Base-by-base conservation (phyloP, 2,888 invertebrate genomes). In the Heteropelma amictum region DNA sequence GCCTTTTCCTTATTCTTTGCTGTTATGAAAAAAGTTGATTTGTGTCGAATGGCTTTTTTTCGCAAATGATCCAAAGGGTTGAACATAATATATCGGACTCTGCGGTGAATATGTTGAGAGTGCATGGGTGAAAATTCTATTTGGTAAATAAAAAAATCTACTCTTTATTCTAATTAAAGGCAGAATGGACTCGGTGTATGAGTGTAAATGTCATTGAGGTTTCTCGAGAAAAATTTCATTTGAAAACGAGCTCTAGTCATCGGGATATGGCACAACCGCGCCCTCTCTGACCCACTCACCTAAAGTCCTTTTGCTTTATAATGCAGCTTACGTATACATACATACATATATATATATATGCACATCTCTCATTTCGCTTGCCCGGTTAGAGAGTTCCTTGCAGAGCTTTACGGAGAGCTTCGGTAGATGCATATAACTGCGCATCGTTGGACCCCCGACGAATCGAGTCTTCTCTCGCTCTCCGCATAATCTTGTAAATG, bases 401-500 rank as follows among this genome's bases (percentile, higher is more conserved):
- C 56, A 58, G 58, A 68, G 67, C 67, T 68, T 58, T 58, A 38
- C 38, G 28, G 67, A 58, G 14, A 45, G 45, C 58, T 47, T 35
- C 19, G 38, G 47, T 19, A 26, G 47, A 23, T 68, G 67, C 33
- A 67, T 14, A 56, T 40, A 56, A 30, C 45, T 45, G 65, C n/a
- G n/a, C 40, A 42, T 30, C 65, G 60, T 58, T 60, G 49, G 49
- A 49, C 68, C 28, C 8, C 49, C 74, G 54, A 70, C 70, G 33
- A 47, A 42, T 68, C 51, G 54, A 56, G 38, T 5, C 12, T 23
- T 21, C 2, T 47, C n/a, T 47, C 47, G 14, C 51, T 51, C 51
- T 61, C 47, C 33, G 33, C 33, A 47, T 33, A 71, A 49, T 51
- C 71, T 75, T 74, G 45, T 68, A 77, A 65, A 19, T 63, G 33